Evolutionary conservation across 2,888 invertebrate genomes (phyloP).

Genomic region (Drosophila anomelani): DNA sequence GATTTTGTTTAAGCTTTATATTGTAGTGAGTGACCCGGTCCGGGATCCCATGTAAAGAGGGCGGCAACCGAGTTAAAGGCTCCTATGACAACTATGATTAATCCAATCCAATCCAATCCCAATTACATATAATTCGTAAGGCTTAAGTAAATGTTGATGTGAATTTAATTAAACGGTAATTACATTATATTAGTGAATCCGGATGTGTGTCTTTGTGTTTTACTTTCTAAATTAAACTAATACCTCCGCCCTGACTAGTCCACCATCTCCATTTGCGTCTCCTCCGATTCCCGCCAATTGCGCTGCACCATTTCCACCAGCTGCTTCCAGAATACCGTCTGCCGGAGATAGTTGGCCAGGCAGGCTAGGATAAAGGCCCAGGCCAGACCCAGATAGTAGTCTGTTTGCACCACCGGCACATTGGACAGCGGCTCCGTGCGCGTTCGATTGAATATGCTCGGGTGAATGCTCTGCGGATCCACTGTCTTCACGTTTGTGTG

Average conservation of each 20-base stretch:
- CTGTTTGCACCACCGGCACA: slow-evolving; percentile 90
- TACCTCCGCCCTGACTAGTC: slow-evolving; percentile 38
- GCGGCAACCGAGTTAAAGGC: neutral
- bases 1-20: slow-evolving; percentile 39
- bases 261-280: slow-evolving; percentile 84
- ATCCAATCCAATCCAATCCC: slow-evolving; percentile 23
- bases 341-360: slow-evolving; percentile 90
- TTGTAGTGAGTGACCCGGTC: neutral
- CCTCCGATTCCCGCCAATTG: slow-evolving; percentile 93
- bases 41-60: neutral
- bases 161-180: slow-evolving; percentile 74
- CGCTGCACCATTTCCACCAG: slow-evolving; percentile 93
- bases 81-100: slow-evolving; percentile 12
- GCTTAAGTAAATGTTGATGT: slow-evolving; percentile 73
- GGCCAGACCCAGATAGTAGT: slow-evolving; percentile 92
- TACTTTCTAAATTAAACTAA: slow-evolving; percentile 1
- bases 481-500: slow-evolving; percentile 89
- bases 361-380: slow-evolving; percentile 94
- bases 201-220: slow-evolving; percentile 4
- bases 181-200: slow-evolving; percentile 61
- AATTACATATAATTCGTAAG: slow-evolving; percentile 56
- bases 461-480: slow-evolving; percentile 74
- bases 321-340: slow-evolving; percentile 91
- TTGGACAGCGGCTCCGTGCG: slow-evolving; percentile 89
- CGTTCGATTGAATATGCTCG: slow-evolving; percentile 83